These are phyloP conservation scores for Crotalus horridus DNA, from an alignment of 2,113 vertebrate species.

Conservation along the genomic window DNA sequence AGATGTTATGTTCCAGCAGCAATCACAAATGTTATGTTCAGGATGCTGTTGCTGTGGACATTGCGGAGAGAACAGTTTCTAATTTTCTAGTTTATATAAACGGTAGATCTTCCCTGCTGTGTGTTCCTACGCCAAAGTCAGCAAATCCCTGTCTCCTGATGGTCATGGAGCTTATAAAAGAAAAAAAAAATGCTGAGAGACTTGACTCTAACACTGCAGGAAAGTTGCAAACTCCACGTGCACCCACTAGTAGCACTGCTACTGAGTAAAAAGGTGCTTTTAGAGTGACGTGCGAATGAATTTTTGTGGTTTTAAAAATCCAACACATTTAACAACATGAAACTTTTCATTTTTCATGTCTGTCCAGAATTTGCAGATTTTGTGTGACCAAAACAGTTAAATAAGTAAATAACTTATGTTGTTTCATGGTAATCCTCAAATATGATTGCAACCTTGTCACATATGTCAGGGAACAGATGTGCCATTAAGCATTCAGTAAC, in stretches of 20 bases:
- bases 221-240: not conserved
- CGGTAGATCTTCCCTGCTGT: not conserved
- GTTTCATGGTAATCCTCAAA: not conserved
- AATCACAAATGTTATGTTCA: slow-evolving; percentile 13
- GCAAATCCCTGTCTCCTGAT: not conserved
- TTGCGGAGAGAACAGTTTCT: not conserved
- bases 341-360: not conserved
- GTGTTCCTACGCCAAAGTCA: slow-evolving; percentile 18
- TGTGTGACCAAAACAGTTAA: not conserved
- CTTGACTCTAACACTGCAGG: not conserved
- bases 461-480: too few species aligned
- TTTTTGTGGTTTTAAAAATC: not conserved
- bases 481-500: not conserved
- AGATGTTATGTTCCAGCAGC: not conserved
- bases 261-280: not conserved
- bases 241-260: not conserved
- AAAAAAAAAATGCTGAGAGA: not conserved
- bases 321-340: not conserved
- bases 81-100: slow-evolving; percentile 22
- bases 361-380: not conserved
- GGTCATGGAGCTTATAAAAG: not conserved
- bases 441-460: not conserved
- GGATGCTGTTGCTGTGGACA: slow-evolving; percentile 6
- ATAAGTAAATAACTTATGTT: not conserved
- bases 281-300: not conserved